These are phyloP conservation scores for Ganaspis brasiliensis DNA, from an alignment of 2,888 invertebrate genomes.

Conservation along the genomic window DNA sequence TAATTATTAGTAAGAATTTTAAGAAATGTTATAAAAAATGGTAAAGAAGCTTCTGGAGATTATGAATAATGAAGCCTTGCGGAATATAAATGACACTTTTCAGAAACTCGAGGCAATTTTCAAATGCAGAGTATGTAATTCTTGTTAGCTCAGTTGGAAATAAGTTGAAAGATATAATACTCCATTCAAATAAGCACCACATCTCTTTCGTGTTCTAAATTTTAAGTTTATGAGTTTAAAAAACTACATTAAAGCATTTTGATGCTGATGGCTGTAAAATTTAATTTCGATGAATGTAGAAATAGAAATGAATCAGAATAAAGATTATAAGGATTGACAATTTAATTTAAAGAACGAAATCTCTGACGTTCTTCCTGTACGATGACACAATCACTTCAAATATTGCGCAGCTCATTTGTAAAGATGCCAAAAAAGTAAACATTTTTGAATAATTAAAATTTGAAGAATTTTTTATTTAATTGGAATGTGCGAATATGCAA, in stretches of 20 bases:
- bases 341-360: background rate
- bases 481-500: background rate
- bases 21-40: background rate
- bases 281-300: no score
- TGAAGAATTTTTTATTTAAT: background rate
- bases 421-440: slow-evolving; percentile 3
- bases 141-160: background rate
- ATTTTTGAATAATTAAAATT: background rate
- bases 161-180: background rate
- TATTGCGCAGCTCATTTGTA: slow-evolving; percentile 3
- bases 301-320: no score
- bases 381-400: background rate
- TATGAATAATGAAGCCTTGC: background rate
- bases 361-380: background rate
- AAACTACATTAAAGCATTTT: background rate
- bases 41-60: background rate
- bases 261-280: background rate
- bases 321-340: no score
- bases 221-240: background rate
- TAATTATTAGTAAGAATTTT: no score
- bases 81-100: slow-evolving; percentile 10
- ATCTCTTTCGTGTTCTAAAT: background rate
- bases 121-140: background rate
- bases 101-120: slow-evolving; percentile 5
- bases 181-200: background rate